A percentile compares a stretch with the other conserved stretches of the same genome.
phyloP scores from a whole-genome alignment of 2,888 invertebrate genomes.

The Auanema sp. region DNA sequence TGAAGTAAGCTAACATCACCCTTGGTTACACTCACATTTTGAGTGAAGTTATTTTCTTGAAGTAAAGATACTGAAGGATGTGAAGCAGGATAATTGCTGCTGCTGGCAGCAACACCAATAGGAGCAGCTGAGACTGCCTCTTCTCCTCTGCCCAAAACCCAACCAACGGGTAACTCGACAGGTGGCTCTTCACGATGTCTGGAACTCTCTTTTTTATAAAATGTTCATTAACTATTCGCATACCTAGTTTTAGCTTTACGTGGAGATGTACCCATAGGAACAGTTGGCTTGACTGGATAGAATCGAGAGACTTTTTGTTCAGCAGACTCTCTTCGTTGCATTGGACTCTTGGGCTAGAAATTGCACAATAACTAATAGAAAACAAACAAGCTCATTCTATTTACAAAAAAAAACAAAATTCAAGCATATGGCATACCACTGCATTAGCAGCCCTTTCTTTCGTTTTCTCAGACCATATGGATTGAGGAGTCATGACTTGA shows the following conservation, averaged over 20 bases:
- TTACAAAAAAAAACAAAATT: not conserved
- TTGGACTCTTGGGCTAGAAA: slow-evolving; percentile 61
- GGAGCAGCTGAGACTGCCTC: slow-evolving; percentile 35
- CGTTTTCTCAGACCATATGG: slow-evolving; percentile 62
- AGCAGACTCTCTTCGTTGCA: slow-evolving; percentile 57
- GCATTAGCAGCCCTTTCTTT: slow-evolving; percentile 56
- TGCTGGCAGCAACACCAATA: slow-evolving; percentile 39
- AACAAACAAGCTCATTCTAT: slow-evolving; percentile 11
- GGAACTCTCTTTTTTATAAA: slow-evolving; percentile 8
- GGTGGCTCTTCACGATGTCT: slow-evolving; percentile 76
- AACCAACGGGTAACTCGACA: slow-evolving; percentile 87
- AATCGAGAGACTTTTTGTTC: slow-evolving; percentile 74
- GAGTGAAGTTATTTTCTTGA: slow-evolving; percentile 94
- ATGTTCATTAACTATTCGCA: slow-evolving; percentile 22
- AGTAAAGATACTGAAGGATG: slow-evolving; percentile 93
- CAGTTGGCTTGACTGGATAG: slow-evolving; percentile 83
- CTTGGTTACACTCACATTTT: slow-evolving; percentile 72
- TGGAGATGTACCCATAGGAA: slow-evolving; percentile 70
- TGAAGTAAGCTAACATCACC: slow-evolving; percentile 5
- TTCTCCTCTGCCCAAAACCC: slow-evolving; percentile 78
- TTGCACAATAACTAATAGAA: slow-evolving; percentile 11
- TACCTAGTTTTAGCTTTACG: slow-evolving; percentile 78
- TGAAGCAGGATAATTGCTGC: slow-evolving; percentile 37
- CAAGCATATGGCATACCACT: slow-evolving; percentile 24
- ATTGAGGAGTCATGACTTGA: slow-evolving; percentile 34